Percentiles rank a stretch among this genome's conserved stretches.
Conservation (phyloP, 2,797 vertebrate genomes). For the Crocodylus rhombifer region DNA sequence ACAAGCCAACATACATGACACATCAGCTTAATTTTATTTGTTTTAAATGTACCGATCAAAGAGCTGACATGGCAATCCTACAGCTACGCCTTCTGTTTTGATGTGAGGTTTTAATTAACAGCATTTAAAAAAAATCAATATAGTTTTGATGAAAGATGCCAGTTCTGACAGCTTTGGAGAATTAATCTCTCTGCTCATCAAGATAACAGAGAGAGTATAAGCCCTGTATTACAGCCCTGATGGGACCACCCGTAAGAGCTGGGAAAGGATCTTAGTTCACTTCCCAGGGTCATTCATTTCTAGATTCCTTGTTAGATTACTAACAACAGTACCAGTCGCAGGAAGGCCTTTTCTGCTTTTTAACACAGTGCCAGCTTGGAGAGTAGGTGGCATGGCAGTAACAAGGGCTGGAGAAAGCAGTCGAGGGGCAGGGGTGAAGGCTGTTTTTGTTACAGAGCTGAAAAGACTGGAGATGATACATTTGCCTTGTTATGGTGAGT, state of each 20-base stretch:
- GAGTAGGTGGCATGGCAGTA: no score
- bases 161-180: neutral
- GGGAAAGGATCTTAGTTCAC: neutral
- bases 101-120: conserved; percentile 3
- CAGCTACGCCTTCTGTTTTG: neutral
- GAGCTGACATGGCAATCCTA: neutral
- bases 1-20: neutral
- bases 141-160: conserved; percentile 19
- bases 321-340: neutral
- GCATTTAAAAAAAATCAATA: neutral
- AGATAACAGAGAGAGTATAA: neutral
- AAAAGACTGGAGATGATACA: no score
- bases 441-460: no score
- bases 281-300: neutral
- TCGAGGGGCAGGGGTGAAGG: no score
- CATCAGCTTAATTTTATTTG: neutral
- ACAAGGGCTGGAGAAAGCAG: no score
- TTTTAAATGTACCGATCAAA: conserved; percentile 39
- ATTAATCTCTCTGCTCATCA: neutral
- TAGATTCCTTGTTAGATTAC: neutral
- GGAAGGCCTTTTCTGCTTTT: neutral
- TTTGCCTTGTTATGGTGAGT: no score
- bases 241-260: neutral
- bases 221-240: neutral
- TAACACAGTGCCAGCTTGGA: no score